Percentiles rank a stretch among this genome's conserved stretches.
These are phyloP conservation scores for Schrankia costaestrigalis DNA, from an alignment of 2,888 invertebrate species.

Conservation along the genomic window DNA sequence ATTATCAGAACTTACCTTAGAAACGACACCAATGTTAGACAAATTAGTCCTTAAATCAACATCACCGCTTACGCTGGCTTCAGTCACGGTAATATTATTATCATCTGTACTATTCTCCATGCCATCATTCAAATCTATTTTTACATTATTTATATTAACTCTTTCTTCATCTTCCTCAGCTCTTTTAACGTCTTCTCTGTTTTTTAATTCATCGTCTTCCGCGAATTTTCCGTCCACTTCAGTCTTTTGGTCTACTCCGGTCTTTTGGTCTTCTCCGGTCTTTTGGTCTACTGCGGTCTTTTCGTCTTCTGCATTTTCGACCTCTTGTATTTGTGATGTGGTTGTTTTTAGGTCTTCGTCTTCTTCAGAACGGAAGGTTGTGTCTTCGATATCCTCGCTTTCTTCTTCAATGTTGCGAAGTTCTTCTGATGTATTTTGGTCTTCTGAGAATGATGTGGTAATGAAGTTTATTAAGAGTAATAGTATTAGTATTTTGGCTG, in stretches of 20 bases:
- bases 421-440: constrained; percentile 17
- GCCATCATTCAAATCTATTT: constrained; percentile 8
- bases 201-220: not conserved
- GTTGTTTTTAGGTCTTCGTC: constrained; percentile 19
- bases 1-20: constrained; percentile 21
- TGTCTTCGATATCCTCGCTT: constrained; percentile 16
- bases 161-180: not conserved
- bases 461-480: constrained; percentile 18
- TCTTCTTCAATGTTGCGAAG: constrained; percentile 13
- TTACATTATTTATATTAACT: not conserved
- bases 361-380: constrained; percentile 17
- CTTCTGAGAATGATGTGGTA: constrained; percentile 9
- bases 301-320: not conserved
- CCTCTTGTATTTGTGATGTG: not conserved
- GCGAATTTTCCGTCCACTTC: not conserved
- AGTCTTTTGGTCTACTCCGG: not conserved
- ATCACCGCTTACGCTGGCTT: constrained; percentile 39
- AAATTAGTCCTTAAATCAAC: constrained; percentile 35
- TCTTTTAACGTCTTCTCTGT: constrained; percentile 3
- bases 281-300: constrained; percentile 15
- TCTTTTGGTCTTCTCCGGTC: constrained; percentile 1
- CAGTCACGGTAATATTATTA: constrained; percentile 16
- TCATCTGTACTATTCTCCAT: constrained; percentile 23
- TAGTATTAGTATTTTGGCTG: constrained; percentile 15
- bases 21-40: constrained; percentile 24